Conservation (phyloP, 1,140 invertebrate genomes). For the Pseudomyrmex concolor region DNA sequence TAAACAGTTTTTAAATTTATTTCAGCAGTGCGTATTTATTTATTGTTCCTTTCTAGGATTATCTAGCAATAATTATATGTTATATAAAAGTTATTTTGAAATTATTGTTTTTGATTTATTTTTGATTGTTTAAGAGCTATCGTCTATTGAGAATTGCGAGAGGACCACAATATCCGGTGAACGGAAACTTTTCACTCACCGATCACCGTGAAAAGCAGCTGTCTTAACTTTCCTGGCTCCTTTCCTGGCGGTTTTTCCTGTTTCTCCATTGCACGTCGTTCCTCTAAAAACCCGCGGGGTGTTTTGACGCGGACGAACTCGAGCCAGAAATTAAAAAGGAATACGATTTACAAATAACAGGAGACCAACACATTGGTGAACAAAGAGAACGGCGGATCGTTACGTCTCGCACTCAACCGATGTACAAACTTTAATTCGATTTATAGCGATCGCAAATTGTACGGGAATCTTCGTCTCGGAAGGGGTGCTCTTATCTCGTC, state of each 20-base stretch:
- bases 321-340: background rate
- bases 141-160: too few species aligned
- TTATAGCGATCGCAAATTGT: slow-evolving; percentile 58
- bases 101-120: too few species aligned
- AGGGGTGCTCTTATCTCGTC: slow-evolving; percentile 55
- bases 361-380: slow-evolving; percentile 12
- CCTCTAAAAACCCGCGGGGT: background rate
- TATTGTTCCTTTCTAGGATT: too few species aligned
- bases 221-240: slow-evolving; percentile 75
- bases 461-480: slow-evolving; percentile 9
- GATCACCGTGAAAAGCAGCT: slow-evolving; percentile 70
- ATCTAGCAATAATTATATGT: too few species aligned
- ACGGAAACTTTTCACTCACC: slow-evolving; percentile 67
- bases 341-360: background rate
- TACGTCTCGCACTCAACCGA: background rate
- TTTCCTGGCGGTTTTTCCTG: background rate
- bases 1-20: too few species aligned
- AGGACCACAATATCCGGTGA: background rate
- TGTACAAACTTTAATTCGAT: slow-evolving; percentile 21
- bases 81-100: too few species aligned
- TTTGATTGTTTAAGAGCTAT: too few species aligned
- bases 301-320: background rate
- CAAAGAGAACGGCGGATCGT: background rate
- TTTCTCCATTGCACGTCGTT: slow-evolving; percentile 48
- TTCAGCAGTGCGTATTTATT: too few species aligned